Base-by-base conservation (phyloP, 2,888 invertebrate genomes). In the Melikaiella ostensackeni region DNA sequence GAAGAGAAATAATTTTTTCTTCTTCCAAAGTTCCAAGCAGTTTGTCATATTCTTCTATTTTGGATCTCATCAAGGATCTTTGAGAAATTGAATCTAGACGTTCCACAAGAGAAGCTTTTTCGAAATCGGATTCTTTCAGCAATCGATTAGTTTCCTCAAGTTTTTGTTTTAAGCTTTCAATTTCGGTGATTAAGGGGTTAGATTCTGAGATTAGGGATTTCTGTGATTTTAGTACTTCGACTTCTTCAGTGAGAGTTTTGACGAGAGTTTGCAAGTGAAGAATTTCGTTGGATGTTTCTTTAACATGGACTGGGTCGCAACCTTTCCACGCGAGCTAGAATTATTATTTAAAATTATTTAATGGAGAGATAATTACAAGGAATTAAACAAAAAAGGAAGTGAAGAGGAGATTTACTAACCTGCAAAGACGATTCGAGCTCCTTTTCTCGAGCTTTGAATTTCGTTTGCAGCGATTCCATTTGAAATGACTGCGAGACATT, bases 381-480 rank as follows among this genome's bases (percentile, higher is more conserved):
- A 63, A 38, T 79, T 75, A 57, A 33, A 24, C 46, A 33, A 24
- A 21, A 57, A 42, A 73, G 55, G 55, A 16, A 38, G 11, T 70
- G 13, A 57, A n/a, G 21, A 9, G 21, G 11, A 61, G 38, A 78
- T 75, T 59, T 35, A 24, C 78, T 77, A 74, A 66, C 74, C 81
- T 78, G 77, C 50, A 79, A 80, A 30, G 75, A 83, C 50, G 24
- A 78, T 75, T 77, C 86, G 33, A 78, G 90, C 89, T 95, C 94
- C 42, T 91, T 90, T 89, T 94, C 94, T 75, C 94, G 91, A 1
- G 87, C 90, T 85, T 92, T 93, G 8, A 92, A 89, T 84, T 93
- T 94, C 8, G 89, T 91, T 87, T 93, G 92, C 8, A 93, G 89
- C 27, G 92, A 92, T 79, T 94, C 92, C 82, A 92, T 93, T 85